These are phyloP conservation scores for Peromyscus aztecus DNA, from an alignment of 2,797 vertebrate species.

Conservation along the genomic window DNA sequence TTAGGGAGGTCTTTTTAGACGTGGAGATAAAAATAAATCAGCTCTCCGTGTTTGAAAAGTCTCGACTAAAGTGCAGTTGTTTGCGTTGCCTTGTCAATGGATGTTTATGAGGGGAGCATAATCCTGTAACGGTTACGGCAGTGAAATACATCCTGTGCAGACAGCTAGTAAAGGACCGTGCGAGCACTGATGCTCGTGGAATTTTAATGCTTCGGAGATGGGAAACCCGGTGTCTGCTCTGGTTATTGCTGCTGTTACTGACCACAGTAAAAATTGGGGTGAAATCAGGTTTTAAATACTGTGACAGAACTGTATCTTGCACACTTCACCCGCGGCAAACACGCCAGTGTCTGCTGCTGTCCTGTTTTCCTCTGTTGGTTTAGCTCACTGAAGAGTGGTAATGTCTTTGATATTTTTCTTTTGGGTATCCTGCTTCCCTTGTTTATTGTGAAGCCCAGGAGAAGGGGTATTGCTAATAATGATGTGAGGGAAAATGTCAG, in stretches of 20 bases:
- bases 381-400: conserved; percentile 1
- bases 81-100: conserved; percentile 83
- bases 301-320: neutral
- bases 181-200: conserved; percentile 79
- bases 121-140: conserved; percentile 78
- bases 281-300: conserved; percentile 67
- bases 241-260: conserved; percentile 61
- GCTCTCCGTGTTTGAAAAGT: conserved; percentile 69
- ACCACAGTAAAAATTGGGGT: neutral
- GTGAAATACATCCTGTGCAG: conserved; percentile 84
- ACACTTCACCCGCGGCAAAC: neutral
- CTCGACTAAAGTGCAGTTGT: conserved; percentile 80
- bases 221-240: conserved; percentile 72
- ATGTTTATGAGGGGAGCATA: conserved; percentile 85
- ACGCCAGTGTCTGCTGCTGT: neutral
- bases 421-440: conserved; percentile 26
- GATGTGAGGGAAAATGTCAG: neutral
- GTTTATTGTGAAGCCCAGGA: conserved; percentile 62
- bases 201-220: conserved; percentile 83
- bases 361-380: neutral
- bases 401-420: neutral
- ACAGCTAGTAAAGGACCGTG: conserved; percentile 77
- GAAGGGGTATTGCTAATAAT: neutral
- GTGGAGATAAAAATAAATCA: conserved; percentile 80
- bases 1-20: conserved; percentile 75